Conservation (phyloP, 2,888 invertebrate genomes). For the Caenorhabditis japonica region DNA sequence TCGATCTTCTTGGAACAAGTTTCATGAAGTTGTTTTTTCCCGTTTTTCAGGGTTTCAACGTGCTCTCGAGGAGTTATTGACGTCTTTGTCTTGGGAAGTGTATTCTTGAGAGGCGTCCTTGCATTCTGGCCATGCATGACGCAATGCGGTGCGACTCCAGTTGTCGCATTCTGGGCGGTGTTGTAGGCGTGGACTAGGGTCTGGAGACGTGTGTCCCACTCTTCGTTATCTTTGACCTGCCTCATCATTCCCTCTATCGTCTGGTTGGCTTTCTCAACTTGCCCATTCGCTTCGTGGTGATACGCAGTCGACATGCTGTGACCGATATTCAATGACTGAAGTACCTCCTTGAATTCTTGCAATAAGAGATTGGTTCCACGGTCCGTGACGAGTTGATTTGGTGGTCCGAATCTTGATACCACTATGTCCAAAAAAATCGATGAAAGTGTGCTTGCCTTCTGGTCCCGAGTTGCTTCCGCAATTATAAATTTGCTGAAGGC, state of each 20-base stretch:
- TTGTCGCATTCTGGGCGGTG: slow-evolving; percentile 1
- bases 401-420: background rate
- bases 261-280: slow-evolving; percentile 12
- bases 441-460: background rate
- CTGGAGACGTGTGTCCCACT: slow-evolving; percentile 18
- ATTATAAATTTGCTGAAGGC: slow-evolving; percentile 6
- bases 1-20: too few relatives aligned
- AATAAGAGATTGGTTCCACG: background rate
- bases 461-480: slow-evolving; percentile 3
- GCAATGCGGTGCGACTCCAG: slow-evolving; percentile 1
- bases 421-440: background rate
- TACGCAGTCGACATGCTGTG: slow-evolving; percentile 8
- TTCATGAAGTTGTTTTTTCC: too few relatives aligned
- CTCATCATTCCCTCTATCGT: background rate
- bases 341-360: background rate
- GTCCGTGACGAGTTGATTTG: background rate
- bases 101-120: slow-evolving; percentile 6
- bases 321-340: background rate
- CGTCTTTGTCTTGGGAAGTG: background rate
- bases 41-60: too few relatives aligned
- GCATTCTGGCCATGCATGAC: slow-evolving; percentile 21
- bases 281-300: slow-evolving; percentile 27
- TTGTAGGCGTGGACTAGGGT: slow-evolving; percentile 10
- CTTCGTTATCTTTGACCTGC: background rate
- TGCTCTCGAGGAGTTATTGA: too few relatives aligned